A percentile compares a stretch with the other conserved stretches of the same genome.
phyloP scores from a whole-genome alignment of 2,797 vertebrate genomes.

The Anniella stebbinsi region DNA sequence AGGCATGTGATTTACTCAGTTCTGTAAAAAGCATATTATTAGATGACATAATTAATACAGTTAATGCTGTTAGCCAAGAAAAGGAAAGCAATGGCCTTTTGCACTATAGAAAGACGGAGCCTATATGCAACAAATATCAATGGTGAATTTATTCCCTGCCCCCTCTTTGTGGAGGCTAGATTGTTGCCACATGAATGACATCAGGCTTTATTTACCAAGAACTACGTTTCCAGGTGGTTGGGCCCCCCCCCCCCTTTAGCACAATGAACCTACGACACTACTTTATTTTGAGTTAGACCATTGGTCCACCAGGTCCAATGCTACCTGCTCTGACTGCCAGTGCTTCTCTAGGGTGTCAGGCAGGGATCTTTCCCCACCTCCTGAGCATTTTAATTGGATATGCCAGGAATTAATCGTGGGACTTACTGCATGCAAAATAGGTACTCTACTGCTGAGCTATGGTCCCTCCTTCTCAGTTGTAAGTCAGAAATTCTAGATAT shows the following conservation, averaged over 20 bases:
- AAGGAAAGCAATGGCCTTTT: background rate
- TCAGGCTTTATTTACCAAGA: background rate
- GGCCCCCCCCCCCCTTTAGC: background rate
- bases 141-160: too few relatives aligned
- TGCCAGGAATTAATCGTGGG: background rate
- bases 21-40: conserved; percentile 23
- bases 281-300: background rate
- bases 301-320: background rate
- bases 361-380: background rate
- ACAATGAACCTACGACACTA: background rate
- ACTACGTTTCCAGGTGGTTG: background rate
- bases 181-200: background rate
- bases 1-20: conserved; percentile 8
- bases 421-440: background rate
- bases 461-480: background rate
- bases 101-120: background rate
- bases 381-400: background rate
- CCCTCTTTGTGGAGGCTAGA: background rate
- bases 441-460: background rate
- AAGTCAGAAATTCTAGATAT: background rate
- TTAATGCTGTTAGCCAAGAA: background rate
- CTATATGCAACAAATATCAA: background rate
- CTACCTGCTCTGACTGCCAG: background rate
- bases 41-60: conserved; percentile 31
- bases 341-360: background rate